phyloP scores from a whole-genome alignment of 92 coral and sea anemone genomes.

The Montipora capitata region DNA sequence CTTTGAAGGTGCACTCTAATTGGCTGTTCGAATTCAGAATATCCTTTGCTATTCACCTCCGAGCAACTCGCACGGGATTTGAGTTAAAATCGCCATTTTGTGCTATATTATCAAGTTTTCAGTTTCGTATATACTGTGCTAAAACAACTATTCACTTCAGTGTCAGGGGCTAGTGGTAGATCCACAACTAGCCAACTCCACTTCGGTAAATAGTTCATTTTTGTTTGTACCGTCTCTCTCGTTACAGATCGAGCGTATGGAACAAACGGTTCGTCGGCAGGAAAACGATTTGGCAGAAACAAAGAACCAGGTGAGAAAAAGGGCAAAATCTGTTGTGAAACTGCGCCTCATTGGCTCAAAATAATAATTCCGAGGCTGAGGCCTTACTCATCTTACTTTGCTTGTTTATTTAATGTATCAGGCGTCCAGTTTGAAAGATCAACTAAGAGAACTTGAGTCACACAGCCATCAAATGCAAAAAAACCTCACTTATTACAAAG shows the following conservation, averaged over 20 bases:
- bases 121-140: too few species aligned
- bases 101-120: too few species aligned
- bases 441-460: constrained; percentile 85
- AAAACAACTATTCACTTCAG: too few species aligned
- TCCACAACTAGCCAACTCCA: too few species aligned
- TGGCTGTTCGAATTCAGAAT: too few species aligned
- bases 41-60: too few species aligned
- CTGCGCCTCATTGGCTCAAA: background rate
- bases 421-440: constrained; percentile 88
- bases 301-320: constrained; percentile 78
- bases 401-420: constrained; percentile 17
- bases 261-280: constrained; percentile 80
- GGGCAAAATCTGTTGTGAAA: background rate
- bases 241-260: constrained; percentile 80
- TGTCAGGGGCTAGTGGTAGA: too few species aligned
- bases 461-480: constrained; percentile 84
- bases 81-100: too few species aligned
- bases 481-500: constrained; percentile 89
- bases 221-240: background rate
- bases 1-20: too few species aligned
- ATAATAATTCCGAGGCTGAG: background rate
- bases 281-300: constrained; percentile 85
- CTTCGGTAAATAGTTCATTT: too few species aligned
- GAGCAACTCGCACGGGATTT: too few species aligned
- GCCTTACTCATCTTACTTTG: background rate